Base-by-base conservation (phyloP, 2,888 invertebrate species). In the Calliphora vomitoria region DNA sequence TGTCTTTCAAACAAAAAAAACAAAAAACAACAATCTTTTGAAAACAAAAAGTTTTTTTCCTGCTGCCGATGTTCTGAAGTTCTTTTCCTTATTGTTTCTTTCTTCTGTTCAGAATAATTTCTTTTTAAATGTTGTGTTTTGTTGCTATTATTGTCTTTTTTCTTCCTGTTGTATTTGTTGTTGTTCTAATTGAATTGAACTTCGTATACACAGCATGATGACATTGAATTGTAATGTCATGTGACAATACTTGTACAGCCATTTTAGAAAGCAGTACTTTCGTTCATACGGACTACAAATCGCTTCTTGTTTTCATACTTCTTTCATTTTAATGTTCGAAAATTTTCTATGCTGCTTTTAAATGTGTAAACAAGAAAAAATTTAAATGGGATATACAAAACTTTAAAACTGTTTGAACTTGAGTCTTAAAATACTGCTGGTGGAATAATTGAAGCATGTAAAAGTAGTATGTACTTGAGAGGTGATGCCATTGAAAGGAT, bases 201-300 rank as follows among this genome's bases (percentile, higher is more conserved):
- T 58, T 55, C 38, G 20, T 20, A 64, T 53, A 53, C 66, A 41
- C 74, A 80, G 53, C 68, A 81, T 71, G 76, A 62, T 87, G 85
- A 82, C 87, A 85, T 82, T 84, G 87, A 87, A 72, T 79, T 60
- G 38, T 74, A 74, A 84, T 84, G 74, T 78, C 78, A 84, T 85
- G 69, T 79, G 84, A 85, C 87, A 87, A 85, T 85, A 84, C 44
- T 82, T 38, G 47, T 68, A 72, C 41, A 64, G 62, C 8, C 20
- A 31, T 62, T 1, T 13, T 35, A 58, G 50, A 13, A 50, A 31
- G 44, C 13, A 58, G 35, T 62, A 35, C 62, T 62, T 18, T 8
- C 10, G 3, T 20, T 20, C 18, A 20, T 20, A 20, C 10, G 4
- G 10, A 44, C 44, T 50, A 50, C 13, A 50, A 15, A 8, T 62